A percentile compares a stretch with the other conserved stretches of the same genome.
phyloP scores from a whole-genome alignment of 2,888 invertebrate genomes.

The Xylophagus ater region DNA sequence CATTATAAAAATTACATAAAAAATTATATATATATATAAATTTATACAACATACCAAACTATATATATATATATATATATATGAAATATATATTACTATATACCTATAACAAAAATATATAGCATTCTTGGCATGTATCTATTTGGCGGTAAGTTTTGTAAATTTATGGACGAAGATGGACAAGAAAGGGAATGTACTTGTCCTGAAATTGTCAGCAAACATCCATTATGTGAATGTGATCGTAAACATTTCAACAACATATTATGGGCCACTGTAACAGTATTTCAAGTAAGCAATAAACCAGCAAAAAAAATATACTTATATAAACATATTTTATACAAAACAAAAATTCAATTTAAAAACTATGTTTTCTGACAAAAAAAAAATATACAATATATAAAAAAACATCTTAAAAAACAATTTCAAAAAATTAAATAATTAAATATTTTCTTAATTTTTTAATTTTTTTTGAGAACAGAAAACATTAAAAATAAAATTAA shows the following conservation, averaged over 20 bases:
- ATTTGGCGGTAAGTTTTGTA: constrained; percentile 99
- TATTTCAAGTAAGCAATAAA: constrained; percentile 77
- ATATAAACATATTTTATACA: constrained; percentile 15
- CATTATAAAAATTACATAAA: no score
- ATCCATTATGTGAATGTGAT: constrained; percentile 89
- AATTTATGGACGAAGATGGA: constrained; percentile 79
- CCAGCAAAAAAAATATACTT: constrained; percentile 11
- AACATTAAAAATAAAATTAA: no score
- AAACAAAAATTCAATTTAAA: no score
- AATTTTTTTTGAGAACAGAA: no score
- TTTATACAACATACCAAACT: constrained; percentile 6
- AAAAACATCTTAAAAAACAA: background rate
- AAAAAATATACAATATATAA: constrained; percentile 8
- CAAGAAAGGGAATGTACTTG: constrained; percentile 83
- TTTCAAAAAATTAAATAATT: no score
- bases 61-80: constrained; percentile 20
- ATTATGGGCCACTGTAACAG: constrained; percentile 94
- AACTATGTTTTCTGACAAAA: constrained; percentile 7
- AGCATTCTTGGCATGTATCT: constrained; percentile 99
- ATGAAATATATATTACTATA: no score
- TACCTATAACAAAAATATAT: constrained; percentile 34
- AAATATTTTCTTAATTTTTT: no score
- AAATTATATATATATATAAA: constrained; percentile 5
- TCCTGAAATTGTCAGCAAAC: constrained; percentile 79
- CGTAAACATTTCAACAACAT: constrained; percentile 98